Conservation (phyloP, 2,113 vertebrate species). For the Ramphastos sulfuratus region DNA sequence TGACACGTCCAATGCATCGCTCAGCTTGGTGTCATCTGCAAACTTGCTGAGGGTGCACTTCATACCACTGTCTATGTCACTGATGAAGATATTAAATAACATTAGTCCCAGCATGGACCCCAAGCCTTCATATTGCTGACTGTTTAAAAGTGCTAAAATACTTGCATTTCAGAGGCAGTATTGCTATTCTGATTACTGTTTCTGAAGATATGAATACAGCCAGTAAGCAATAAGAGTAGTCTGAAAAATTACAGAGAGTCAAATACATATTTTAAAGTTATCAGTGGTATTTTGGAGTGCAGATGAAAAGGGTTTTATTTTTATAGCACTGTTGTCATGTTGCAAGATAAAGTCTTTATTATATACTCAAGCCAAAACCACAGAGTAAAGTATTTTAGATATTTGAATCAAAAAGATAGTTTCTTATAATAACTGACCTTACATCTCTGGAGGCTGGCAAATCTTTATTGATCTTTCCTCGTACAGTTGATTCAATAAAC, state of each 20-base stretch:
- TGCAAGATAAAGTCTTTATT: neutral
- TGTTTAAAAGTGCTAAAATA: neutral
- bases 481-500: slow-evolving; percentile 9
- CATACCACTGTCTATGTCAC: too few species aligned
- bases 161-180: neutral
- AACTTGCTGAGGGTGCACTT: too few species aligned
- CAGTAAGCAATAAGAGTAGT: neutral
- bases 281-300: neutral
- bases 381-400: neutral
- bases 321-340: neutral
- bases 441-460: neutral
- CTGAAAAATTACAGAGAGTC: neutral
- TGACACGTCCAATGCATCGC: too few species aligned
- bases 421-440: neutral
- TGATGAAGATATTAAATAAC: too few species aligned
- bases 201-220: neutral
- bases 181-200: neutral
- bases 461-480: slow-evolving; percentile 23
- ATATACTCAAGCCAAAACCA: neutral
- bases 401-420: neutral
- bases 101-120: too few species aligned
- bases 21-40: too few species aligned
- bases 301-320: neutral
- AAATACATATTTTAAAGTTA: neutral
- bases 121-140: neutral